Base-by-base conservation (phyloP, 1,140 invertebrate genomes). In the Goniozus legneri region DNA sequence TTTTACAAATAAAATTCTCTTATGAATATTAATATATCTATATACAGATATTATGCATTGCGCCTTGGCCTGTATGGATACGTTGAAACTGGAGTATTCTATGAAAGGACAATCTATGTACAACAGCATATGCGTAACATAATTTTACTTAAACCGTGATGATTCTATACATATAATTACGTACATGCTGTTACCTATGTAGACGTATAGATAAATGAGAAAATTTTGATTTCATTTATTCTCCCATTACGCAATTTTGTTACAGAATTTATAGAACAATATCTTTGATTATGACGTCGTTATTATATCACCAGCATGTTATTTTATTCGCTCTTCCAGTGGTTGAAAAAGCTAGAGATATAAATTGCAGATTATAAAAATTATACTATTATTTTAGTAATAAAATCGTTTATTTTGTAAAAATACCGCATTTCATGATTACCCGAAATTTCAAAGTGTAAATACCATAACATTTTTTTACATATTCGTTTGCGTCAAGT, bases 361-460 rank as follows among this genome's bases (percentile, higher is more conserved):
- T 49, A 54, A 50, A 45, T 33, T 55, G 31, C 39, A 38, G 33
- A 51, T 52, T 32, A 58, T 44, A 55, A 45, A 58, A 51, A 27
- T 54, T 52, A 52, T 58, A 58, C 55, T 60, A 55, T 60, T 58
- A 60, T 60, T 60, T 60, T 60, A 60, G 20, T 60, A 60, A 58
- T 55, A 58, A 60, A 60, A 60, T 55, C 47, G 22, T 60, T 60
- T 60, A 60, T 60, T 60, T 58, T 54, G 47, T 55, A 58, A 58
- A 46, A 27, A 27, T 4, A 6, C 4, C 24, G 24, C 10, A n/a
- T n/a, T n/a, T n/a, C n/a, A n/a, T n/a, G n/a, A n/a, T n/a, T n/a
- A n/a, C n/a, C n/a, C n/a, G n/a, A n/a, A n/a, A n/a, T n/a, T n/a
- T n/a, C n/a, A n/a, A n/a, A n/a, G n/a, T n/a, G n/a, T n/a, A n/a